Conservation (phyloP, 2,113 vertebrate genomes). For the Austrofundulus limnaeus region DNA sequence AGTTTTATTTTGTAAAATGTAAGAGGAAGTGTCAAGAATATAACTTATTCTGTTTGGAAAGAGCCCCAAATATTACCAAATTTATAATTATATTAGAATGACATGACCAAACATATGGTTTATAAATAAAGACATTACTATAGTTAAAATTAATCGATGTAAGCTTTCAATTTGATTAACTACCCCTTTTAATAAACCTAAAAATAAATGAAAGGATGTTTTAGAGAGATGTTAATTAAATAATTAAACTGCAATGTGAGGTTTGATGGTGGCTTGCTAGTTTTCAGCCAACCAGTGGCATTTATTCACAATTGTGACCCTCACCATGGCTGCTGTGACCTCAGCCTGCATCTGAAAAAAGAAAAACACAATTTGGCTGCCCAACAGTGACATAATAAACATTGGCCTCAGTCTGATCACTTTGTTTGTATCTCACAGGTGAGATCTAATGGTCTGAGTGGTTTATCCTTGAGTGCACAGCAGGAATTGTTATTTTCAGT, state of each 20-base stretch:
- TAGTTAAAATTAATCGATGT: constrained; percentile 18
- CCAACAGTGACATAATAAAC: constrained; percentile 20
- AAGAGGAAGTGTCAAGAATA: too few relatives aligned
- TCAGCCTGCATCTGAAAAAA: constrained; percentile 10
- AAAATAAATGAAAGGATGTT: constrained; percentile 28
- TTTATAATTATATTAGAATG: too few relatives aligned
- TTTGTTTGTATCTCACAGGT: constrained; percentile 30
- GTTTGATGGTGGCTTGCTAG: constrained; percentile 17
- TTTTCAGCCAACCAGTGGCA: constrained; percentile 14
- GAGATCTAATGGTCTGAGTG: constrained; percentile 7
- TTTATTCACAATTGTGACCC: constrained; percentile 12
- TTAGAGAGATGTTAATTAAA: constrained; percentile 34
- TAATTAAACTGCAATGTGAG: constrained; percentile 24
- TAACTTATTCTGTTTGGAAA: too few relatives aligned
- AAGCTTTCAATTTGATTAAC: constrained; percentile 28
- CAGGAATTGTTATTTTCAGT: constrained; percentile 45
- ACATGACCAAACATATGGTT: not conserved
- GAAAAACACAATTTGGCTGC: constrained; percentile 26
- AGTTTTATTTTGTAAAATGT: too few relatives aligned
- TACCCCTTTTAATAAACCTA: constrained; percentile 6
- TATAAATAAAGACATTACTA: constrained; percentile 5
- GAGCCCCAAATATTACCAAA: too few relatives aligned
- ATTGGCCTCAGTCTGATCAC: constrained; percentile 7
- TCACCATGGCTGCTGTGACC: constrained; percentile 20
- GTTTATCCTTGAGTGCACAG: constrained; percentile 34